These are phyloP conservation scores for Sternarchorhynchus goeldii DNA, from an alignment of 2,797 vertebrate genomes.

Conservation along the genomic window DNA sequence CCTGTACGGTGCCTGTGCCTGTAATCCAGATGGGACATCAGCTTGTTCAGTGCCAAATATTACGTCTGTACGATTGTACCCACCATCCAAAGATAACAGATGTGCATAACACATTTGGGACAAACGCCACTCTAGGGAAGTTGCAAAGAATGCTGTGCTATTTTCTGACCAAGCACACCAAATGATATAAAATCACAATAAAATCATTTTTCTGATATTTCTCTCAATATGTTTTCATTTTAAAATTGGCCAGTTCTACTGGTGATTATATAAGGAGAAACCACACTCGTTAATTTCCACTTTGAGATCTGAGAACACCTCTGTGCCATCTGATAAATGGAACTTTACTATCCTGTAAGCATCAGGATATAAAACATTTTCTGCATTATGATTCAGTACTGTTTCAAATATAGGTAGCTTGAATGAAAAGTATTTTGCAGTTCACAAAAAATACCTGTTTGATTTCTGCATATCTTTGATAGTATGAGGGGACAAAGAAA, in stretches of 20 bases:
- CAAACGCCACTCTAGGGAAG: neutral
- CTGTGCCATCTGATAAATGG: neutral
- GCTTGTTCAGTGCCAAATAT: constrained; percentile 2
- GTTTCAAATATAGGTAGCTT: too few species aligned
- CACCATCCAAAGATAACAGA: constrained; percentile 6
- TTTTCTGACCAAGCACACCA: neutral
- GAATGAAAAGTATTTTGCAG: neutral
- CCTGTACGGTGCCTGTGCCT: neutral
- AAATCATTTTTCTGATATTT: neutral
- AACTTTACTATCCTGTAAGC: neutral
- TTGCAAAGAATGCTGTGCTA: constrained; percentile 15
- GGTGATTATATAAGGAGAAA: neutral
- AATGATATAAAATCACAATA: neutral
- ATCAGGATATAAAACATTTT: too few species aligned
- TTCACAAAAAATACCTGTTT: neutral
- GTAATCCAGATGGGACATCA: constrained; percentile 25
- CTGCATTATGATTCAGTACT: too few species aligned
- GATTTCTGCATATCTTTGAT: neutral
- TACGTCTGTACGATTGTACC: constrained; percentile 11
- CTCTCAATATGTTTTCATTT: neutral
- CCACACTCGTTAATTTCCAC: neutral
- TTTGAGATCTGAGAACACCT: neutral
- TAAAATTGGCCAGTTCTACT: too few species aligned
- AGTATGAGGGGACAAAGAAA: neutral
- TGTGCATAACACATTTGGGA: constrained; percentile 1